phyloP scores from a whole-genome alignment of 37 sponge, comb jelly and placozoan genomes.

The Aplysina aerophoba region DNA sequence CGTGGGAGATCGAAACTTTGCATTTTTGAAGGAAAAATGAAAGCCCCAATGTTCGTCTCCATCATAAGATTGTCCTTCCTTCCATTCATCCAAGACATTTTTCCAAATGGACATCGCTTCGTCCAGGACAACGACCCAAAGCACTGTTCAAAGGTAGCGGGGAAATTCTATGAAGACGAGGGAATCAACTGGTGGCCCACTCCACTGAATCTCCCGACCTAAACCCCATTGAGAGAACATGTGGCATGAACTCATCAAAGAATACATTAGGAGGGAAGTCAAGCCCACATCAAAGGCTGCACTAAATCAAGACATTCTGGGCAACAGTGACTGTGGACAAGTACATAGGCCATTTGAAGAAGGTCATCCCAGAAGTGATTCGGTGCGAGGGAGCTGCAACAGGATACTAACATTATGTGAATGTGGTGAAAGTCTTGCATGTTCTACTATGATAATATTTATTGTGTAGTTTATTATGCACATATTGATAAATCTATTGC shows the following conservation, averaged over 20 bases:
- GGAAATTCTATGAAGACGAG: background rate
- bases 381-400: background rate
- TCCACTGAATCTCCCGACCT: background rate
- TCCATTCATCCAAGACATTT: slow-evolving; percentile 6
- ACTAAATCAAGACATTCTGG: background rate
- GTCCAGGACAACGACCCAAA: slow-evolving; percentile 12
- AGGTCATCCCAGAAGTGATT: slow-evolving; percentile 22
- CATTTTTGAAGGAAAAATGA: slow-evolving; percentile 22
- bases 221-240: background rate
- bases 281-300: background rate
- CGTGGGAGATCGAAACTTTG: background rate
- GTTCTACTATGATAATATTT: too few species aligned
- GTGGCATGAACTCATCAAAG: slow-evolving; percentile 22
- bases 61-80: background rate
- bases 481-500: too few species aligned
- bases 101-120: slow-evolving; percentile 1
- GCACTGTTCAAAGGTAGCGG: background rate
- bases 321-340: slow-evolving; percentile 1
- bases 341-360: slow-evolving; percentile 20
- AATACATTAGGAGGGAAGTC: background rate
- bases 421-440: too few species aligned
- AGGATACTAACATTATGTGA: background rate
- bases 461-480: too few species aligned
- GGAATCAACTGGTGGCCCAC: slow-evolving; percentile 25
- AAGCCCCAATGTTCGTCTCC: background rate